A percentile compares a stretch with the other conserved stretches of the same genome.
These are phyloP conservation scores for Terrapene triunguis DNA, from an alignment of 2,113 vertebrate genomes.

Conservation along the genomic window DNA sequence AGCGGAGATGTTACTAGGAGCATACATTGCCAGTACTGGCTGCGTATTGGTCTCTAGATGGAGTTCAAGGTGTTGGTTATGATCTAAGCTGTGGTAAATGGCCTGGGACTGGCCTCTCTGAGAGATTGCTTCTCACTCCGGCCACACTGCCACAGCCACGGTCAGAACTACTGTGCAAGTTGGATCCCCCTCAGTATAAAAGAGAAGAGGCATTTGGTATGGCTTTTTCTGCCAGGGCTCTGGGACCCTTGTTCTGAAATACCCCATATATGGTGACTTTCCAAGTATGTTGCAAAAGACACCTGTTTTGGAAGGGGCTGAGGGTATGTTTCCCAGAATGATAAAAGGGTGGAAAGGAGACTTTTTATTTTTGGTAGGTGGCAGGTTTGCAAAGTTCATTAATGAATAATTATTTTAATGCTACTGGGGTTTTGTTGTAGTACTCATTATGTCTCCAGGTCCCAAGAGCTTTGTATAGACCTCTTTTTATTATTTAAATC, in stretches of 20 bases:
- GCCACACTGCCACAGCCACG: too few species aligned
- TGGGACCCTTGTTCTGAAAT: not conserved
- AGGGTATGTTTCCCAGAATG: not conserved
- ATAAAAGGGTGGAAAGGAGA: not conserved
- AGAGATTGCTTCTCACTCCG: not conserved
- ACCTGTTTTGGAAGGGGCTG: not conserved
- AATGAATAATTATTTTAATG: not conserved
- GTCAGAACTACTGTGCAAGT: not conserved
- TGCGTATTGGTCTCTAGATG: not conserved
- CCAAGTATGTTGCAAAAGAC: not conserved
- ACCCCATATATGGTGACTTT: accelerated
- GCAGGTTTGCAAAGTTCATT: not conserved
- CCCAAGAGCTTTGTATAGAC: not conserved
- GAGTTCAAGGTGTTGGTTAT: not conserved
- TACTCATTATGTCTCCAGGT: not conserved
- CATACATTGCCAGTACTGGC: not conserved
- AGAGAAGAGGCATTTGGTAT: not conserved
- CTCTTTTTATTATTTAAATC: conserved; percentile 5
- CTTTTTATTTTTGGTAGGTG: not conserved
- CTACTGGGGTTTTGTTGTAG: not conserved
- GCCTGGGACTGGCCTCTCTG: not conserved
- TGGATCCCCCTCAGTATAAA: not conserved
- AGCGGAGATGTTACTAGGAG: not conserved
- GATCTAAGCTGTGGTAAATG: not conserved
- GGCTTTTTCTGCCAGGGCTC: not conserved